Conservation (phyloP, 2,113 vertebrate species). For the Prinia subflava region DNA sequence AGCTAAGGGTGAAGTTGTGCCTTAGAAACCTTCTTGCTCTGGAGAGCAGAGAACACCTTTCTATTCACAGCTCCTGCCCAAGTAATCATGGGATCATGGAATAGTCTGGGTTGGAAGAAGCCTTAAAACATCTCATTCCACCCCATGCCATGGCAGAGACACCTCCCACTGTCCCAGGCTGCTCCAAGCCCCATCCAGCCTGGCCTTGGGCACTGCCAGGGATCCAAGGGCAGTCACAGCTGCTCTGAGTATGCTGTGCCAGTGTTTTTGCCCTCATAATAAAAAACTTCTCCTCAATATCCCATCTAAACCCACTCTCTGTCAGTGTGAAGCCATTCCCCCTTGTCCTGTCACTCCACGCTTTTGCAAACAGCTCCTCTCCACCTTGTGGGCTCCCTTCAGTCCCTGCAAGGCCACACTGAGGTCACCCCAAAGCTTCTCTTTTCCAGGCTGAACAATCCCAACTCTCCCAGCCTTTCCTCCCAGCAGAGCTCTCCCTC, state of each 20-base stretch:
- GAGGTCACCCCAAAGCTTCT: not conserved
- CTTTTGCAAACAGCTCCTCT: not conserved
- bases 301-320: too few relatives aligned
- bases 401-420: not conserved
- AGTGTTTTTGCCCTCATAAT: too few relatives aligned
- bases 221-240: not conserved
- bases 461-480: not conserved
- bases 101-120: not conserved
- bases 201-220: not conserved
- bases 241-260: not conserved
- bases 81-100: not conserved
- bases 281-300: too few relatives aligned
- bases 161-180: not conserved
- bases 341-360: not conserved
- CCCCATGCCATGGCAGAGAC: not conserved
- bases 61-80: not conserved
- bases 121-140: accelerated
- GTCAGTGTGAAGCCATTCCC: not conserved
- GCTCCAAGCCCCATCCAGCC: not conserved
- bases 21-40: not conserved
- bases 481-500: not conserved
- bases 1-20: not conserved
- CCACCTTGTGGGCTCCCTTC: not conserved
- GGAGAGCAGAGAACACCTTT: not conserved
- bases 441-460: not conserved